Percentiles rank a stretch among this genome's conserved stretches.
Evolutionary conservation across 1,140 invertebrate species (phyloP).

Genomic region (Apolygus lucorum): DNA sequence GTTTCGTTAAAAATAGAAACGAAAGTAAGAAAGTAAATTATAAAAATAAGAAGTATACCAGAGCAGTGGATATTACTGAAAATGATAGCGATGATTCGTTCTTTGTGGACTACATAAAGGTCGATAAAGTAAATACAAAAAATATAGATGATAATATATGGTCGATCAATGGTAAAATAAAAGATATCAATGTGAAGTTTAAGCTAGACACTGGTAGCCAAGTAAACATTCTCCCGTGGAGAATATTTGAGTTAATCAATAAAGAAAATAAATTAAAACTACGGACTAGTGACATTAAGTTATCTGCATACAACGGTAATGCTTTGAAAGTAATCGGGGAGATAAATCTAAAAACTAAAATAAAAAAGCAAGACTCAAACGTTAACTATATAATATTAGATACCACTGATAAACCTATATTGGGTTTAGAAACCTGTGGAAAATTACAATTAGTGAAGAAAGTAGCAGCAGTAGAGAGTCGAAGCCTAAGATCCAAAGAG

Average conservation of each 20-base stretch:
- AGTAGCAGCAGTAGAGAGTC: not conserved
- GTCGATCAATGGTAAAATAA: constrained; percentile 1
- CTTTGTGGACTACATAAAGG: not conserved
- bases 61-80: not conserved
- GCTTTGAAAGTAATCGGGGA: not conserved
- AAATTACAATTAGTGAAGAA: not conserved
- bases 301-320: not conserved
- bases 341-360: not conserved
- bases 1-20: no score
- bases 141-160: not conserved
- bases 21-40: not conserved
- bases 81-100: not conserved
- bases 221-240: not conserved
- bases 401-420: not conserved
- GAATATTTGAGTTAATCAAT: not conserved
- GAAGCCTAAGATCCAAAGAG: not conserved
- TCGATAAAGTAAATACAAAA: not conserved
- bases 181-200: not conserved
- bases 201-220: no score
- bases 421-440: not conserved
- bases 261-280: not conserved
- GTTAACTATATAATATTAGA: not conserved
- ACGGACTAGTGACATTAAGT: not conserved
- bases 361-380: not conserved
- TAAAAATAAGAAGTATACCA: constrained; percentile 1